phyloP scores from a whole-genome alignment of 1,140 invertebrate species.

The Mactra quadrangularis region DNA sequence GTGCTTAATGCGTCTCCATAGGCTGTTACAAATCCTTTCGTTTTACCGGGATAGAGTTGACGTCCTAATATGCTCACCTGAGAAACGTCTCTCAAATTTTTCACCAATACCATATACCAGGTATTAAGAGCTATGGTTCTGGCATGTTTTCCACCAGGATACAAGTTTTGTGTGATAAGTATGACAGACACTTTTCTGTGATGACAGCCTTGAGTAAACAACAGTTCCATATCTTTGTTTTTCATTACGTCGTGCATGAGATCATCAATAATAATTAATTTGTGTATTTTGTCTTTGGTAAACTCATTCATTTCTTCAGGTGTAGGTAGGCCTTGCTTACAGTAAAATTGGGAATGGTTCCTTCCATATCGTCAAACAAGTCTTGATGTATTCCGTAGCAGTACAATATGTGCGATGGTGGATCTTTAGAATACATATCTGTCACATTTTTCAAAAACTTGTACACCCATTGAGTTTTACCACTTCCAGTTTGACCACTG shows the following conservation, averaged over 20 bases:
- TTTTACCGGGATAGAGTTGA: slow-evolving; percentile 1
- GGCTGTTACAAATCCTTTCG: not conserved
- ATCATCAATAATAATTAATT: slow-evolving; percentile 27
- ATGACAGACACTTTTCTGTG: slow-evolving; percentile 21
- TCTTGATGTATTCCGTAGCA: not conserved
- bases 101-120: slow-evolving; percentile 33
- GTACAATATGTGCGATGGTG: not conserved
- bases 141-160: no score
- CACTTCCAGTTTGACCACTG: no score
- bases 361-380: slow-evolving; percentile 3
- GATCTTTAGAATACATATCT: no score
- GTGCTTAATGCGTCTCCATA: slow-evolving; percentile 1
- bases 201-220: slow-evolving; percentile 56
- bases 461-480: no score
- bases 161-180: no score
- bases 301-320: not conserved
- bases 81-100: slow-evolving; percentile 6
- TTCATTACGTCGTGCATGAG: slow-evolving; percentile 35
- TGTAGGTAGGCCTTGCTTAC: not conserved
- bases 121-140: slow-evolving; percentile 39
- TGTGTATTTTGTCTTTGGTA: not conserved
- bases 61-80: not conserved
- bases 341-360: not conserved
- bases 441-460: no score
- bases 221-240: slow-evolving; percentile 6